These are phyloP conservation scores for Apus apus DNA, from an alignment of 2,113 vertebrate species.

Conservation along the genomic window DNA sequence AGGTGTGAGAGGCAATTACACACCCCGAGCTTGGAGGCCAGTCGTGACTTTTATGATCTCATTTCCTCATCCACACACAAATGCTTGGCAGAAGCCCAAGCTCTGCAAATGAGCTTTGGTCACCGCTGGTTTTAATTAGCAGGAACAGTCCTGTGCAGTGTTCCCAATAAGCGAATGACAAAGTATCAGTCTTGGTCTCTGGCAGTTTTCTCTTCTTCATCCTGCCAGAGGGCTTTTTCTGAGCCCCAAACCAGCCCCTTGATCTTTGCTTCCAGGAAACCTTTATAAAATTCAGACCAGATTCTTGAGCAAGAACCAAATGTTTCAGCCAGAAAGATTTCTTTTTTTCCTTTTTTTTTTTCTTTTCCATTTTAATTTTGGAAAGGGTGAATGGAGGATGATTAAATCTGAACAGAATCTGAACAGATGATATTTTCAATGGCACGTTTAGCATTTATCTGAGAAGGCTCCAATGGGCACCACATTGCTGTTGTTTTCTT, in stretches of 20 bases:
- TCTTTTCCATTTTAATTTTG: constrained; percentile 24
- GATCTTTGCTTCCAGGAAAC: constrained; percentile 70
- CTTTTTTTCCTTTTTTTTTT: not conserved
- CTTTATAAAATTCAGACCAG: constrained; percentile 66
- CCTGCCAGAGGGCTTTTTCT: constrained; percentile 57
- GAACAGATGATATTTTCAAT: constrained; percentile 46
- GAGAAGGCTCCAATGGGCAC: not conserved
- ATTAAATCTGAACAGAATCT: constrained; percentile 11
- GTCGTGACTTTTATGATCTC: constrained; percentile 49
- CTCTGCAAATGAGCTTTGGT: constrained; percentile 63
- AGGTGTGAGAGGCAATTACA: constrained; percentile 59
- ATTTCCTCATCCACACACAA: constrained; percentile 64
- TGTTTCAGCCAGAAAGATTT: constrained; percentile 53
- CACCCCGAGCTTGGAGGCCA: not conserved
- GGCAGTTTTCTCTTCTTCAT: constrained; percentile 60
- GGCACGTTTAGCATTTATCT: constrained; percentile 3
- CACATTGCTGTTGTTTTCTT: not conserved
- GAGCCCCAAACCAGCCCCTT: constrained; percentile 59
- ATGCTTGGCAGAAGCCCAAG: constrained; percentile 10
- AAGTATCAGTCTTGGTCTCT: constrained; percentile 56
- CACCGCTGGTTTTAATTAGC: constrained; percentile 71
- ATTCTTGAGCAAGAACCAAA: constrained; percentile 68
- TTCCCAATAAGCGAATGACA: constrained; percentile 66
- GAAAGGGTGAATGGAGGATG: constrained; percentile 25
- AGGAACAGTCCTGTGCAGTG: constrained; percentile 48